Evolutionary conservation across 2,888 invertebrate species (phyloP), one percentile per base, ranked within the genome.

Genomic region (Altica lythri): DNA sequence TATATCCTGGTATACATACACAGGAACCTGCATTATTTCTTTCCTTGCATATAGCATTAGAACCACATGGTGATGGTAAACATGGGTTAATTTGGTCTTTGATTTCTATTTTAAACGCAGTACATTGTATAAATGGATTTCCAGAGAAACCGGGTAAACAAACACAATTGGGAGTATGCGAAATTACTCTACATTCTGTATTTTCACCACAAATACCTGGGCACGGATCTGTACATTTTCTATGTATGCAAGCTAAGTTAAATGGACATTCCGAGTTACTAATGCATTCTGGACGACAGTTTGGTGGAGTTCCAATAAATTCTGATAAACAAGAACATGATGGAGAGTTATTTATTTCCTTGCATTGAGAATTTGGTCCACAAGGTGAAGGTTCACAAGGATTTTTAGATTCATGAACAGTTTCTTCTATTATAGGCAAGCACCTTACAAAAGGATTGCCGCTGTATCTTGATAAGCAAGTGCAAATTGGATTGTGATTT

Each of bases 231-330:
- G 79, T 79, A 71, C 90, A 90, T 75, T 86, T 86, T 66, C 86
- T 84, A 69, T 86, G 86, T 13, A 86, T 84, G 70, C 91, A 90
- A 16, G 89, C 86, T 68, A 82, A 83, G 68, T 86, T 81, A 40
- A 81, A 80, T 2, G 84, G 73, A 71, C 89, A 89, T 68, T 89
- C 88, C 6, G 86, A 83, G 68, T 84, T 90, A 60, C 85, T 82
- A 13, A 86, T 79, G 72, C 90, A 90, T 76, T 92, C 90, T 1
- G 91, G 90, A 58, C 82, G 81, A 71, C 92, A 92, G 55, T 82
- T 82, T 9, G 86, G 86, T 37, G 92, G 89, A 10, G 81, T 77
- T 27, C 92, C 92, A 54, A 86, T 81, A 70, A 85, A 88, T 58
- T 84, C 84, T 30, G 84, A 80, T 56, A 86, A 78, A 70, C 92